Conservation (phyloP, 2,888 invertebrate genomes). For the Ornithoptera alexandrae region DNA sequence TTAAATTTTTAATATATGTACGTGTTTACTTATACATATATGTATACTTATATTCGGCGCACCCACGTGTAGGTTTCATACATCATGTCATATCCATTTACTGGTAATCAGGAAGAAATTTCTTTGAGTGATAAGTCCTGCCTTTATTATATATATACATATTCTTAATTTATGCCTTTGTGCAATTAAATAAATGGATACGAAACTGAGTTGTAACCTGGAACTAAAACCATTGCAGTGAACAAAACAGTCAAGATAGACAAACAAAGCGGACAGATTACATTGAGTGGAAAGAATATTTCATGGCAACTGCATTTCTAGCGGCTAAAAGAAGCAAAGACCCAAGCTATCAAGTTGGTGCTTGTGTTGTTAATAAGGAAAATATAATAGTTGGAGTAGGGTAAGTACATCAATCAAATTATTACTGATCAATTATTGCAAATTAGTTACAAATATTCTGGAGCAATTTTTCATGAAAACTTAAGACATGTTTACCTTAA, state of each 20-base stretch:
- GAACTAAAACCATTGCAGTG: neutral
- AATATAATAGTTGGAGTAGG: constrained; percentile 95
- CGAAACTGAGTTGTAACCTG: too few species aligned
- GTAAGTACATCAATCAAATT: constrained; percentile 39
- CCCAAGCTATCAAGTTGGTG: constrained; percentile 95
- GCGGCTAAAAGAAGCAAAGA: constrained; percentile 97
- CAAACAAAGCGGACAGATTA: constrained; percentile 82
- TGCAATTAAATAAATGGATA: too few species aligned
- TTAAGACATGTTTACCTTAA: too few species aligned
- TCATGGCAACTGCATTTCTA: constrained; percentile 95
- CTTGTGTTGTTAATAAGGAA: constrained; percentile 93
- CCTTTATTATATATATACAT: too few species aligned
- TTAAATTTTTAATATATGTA: neutral
- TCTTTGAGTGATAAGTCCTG: too few species aligned
- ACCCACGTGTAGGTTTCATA: too few species aligned
- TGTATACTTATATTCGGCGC: too few species aligned
- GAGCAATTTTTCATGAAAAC: too few species aligned
- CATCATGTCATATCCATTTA: too few species aligned
- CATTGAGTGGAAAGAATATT: constrained; percentile 95
- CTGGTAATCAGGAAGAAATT: too few species aligned
- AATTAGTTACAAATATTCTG: neutral
- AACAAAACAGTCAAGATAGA: constrained; percentile 23
- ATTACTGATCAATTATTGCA: neutral
- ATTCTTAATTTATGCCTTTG: too few species aligned
- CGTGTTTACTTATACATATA: too few species aligned